These are phyloP conservation scores for Trichosurus vulpecula DNA, from an alignment of 2,797 vertebrate genomes.

Conservation along the genomic window DNA sequence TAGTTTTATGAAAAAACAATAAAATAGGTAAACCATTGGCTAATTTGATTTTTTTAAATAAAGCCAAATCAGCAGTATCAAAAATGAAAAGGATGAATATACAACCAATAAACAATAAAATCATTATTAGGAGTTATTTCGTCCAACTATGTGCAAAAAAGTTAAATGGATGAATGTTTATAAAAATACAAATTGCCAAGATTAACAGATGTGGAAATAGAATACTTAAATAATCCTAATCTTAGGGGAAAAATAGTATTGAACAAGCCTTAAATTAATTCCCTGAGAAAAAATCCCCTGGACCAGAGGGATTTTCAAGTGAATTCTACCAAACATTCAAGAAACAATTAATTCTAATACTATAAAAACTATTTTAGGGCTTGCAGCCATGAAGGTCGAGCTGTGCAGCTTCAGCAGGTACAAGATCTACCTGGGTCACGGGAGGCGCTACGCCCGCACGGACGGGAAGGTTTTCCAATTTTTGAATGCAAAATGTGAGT, in stretches of 20 bases:
- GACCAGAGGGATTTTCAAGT: neutral
- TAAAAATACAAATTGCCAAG: neutral
- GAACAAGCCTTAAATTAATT: neutral
- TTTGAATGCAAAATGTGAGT: too few species aligned
- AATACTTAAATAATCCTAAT: neutral
- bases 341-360: neutral
- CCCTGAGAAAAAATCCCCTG: neutral
- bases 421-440: too few species aligned
- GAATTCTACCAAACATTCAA: neutral
- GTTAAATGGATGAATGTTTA: neutral
- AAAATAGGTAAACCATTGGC: neutral
- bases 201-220: neutral
- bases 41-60: neutral
- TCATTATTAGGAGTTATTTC: neutral
- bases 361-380: neutral
- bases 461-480: too few species aligned
- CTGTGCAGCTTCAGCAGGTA: too few species aligned
- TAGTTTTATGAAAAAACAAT: neutral
- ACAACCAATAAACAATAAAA: neutral
- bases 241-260: accelerated
- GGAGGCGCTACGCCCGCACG: too few species aligned
- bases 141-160: neutral
- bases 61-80: neutral
- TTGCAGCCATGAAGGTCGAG: too few species aligned
- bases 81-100: neutral